Evolutionary conservation across 2,113 vertebrate species (phyloP).

Genomic region (Archilochus colubris): DNA sequence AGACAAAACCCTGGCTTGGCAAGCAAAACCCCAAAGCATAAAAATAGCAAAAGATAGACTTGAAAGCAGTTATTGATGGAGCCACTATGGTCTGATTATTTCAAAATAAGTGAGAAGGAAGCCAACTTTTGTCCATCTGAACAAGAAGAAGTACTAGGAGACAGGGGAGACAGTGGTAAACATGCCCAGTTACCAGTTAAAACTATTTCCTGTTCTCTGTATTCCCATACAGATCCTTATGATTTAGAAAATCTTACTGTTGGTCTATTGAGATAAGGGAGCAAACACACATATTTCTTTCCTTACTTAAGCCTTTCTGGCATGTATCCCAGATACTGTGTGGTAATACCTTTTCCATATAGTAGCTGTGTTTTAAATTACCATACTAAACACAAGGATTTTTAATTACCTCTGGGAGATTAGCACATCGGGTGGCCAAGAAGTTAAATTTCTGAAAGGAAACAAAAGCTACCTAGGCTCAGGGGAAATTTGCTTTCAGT

Average conservation of each 20-base stretch:
- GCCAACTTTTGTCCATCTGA: background rate
- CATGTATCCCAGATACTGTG: background rate
- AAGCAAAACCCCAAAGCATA: background rate
- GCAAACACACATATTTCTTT: background rate
- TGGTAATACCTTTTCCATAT: background rate
- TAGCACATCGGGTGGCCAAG: fast-evolving
- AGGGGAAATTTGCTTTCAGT: background rate
- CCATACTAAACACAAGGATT: background rate
- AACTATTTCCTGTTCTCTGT: background rate
- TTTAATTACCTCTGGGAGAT: background rate
- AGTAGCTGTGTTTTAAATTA: conserved; percentile 13
- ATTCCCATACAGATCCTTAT: background rate
- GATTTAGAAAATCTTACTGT: background rate
- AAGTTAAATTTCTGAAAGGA: background rate
- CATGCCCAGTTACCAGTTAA: background rate
- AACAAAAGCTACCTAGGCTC: background rate
- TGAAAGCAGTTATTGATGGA: background rate
- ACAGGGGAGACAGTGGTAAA: background rate
- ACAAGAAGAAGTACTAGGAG: background rate
- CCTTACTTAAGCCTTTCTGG: background rate
- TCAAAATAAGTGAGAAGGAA: background rate
- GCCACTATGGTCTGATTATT: background rate
- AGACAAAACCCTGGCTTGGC: background rate
- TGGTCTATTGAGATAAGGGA: background rate
- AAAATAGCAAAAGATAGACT: background rate